These are phyloP conservation scores for Saguinus imperator DNA, from an alignment of 2,113 vertebrate species.

Conservation along the genomic window DNA sequence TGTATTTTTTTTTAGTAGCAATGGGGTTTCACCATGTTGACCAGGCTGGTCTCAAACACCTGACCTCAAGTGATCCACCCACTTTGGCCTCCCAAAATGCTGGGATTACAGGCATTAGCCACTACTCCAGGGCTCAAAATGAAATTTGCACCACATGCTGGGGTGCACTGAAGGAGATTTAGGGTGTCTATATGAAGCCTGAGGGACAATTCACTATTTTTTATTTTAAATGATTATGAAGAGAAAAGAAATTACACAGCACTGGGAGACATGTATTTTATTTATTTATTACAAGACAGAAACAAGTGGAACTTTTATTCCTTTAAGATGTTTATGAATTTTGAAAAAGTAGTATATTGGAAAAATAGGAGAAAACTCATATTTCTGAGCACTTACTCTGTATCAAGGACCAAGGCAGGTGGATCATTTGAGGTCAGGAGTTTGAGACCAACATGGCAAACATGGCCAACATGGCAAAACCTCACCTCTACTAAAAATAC, in stretches of 20 bases:
- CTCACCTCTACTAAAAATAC: no score
- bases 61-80: no score
- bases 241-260: neutral
- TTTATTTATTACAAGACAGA: conserved; percentile 81
- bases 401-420: neutral
- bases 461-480: no score
- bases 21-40: no score
- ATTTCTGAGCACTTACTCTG: neutral
- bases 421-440: no score
- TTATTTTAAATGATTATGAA: neutral
- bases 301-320: conserved; percentile 50
- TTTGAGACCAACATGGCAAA: no score
- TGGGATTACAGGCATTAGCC: no score
- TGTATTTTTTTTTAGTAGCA: no score
- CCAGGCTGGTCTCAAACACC: no score
- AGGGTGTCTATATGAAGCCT: neutral
- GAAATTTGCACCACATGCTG: no score
- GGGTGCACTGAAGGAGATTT: neutral
- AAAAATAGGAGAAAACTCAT: neutral
- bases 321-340: neutral
- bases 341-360: neutral
- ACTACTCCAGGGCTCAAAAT: neutral
- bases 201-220: neutral
- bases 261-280: neutral
- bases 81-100: no score